Base-by-base conservation (phyloP, 1,140 invertebrate species). In the Zaprionus africanus region DNA sequence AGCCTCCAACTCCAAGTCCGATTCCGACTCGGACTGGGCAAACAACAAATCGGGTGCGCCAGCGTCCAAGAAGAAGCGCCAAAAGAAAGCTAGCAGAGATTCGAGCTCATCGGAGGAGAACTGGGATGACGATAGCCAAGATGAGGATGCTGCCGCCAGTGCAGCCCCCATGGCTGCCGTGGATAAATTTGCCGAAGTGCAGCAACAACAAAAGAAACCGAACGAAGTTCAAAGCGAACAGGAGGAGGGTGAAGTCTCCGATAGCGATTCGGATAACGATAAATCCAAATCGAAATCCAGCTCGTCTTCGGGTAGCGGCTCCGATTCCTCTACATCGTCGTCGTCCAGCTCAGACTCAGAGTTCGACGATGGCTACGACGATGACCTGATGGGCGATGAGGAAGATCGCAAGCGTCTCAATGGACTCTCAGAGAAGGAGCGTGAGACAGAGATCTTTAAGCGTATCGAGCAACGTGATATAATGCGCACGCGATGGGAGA, bases 391-490 rank as follows among this genome's bases (percentile, higher is more conserved):
- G 96, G 98, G 98, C 1, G 98, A 99, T 94, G 98, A 97, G 65
- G 98, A 98, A 82, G 99, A 99, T 94, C 95, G 97, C 86, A 96
- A 96, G 13, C 94, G 97, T 1, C 93, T 99, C 3, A 97, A 97
- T 11, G 95, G 97, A 76, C 97, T 99, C 95, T 99, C 98, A 0
- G 98, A 99, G 91, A 99, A 98, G 90, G 98, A 99, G 92, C 94
- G 98, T 69, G 98, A 99, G 93, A 98, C 99, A 79, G 98, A 99
- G 93, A 97, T 99, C 82, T 99, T 98, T 92, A 99, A 99, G 92
- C 95, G 98, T 62, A 98, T 98, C 58, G 98, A 99, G 93, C 96
- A 98, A 90, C 94, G 98, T 85, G 98, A 99, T 94, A 95, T 97
- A 0, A 96, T 99, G 94, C 97, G 97, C 92, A 99, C 97, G 5